Evolutionary conservation across 2,888 invertebrate species (phyloP), one percentile per base, ranked within the genome.

Genomic region (Suillia variegata): DNA sequence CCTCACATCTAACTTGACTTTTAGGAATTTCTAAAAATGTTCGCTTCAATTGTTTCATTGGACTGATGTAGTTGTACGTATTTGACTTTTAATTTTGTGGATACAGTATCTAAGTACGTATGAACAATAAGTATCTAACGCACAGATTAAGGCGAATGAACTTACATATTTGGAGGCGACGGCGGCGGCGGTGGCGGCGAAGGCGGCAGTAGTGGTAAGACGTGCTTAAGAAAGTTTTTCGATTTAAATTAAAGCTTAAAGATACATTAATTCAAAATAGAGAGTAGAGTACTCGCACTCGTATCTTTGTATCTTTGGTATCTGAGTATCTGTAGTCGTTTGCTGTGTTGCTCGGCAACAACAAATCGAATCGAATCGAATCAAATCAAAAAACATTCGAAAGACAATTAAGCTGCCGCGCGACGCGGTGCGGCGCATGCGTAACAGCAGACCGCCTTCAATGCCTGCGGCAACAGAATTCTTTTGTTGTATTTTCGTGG

Each of bases 141-240:
- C 18, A 20, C 10, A 51, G 45, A 51, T 57, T 57, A 57, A 57
- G 50, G 57, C 57, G 57, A 72, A 72, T 72, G 72, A 72, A 72
- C 72, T 74, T 26, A 38, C 10, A 21, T 18, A 10, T 26, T 26
- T 6, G 26, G n/a, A n/a, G n/a, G n/a, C n/a, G n/a, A n/a, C n/a
- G n/a, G n/a, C n/a, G n/a, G n/a, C n/a, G n/a, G n/a, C n/a, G n/a
- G n/a, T n/a, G n/a, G n/a, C n/a, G n/a, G n/a, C n/a, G n/a, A n/a
- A n/a, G n/a, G n/a, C n/a, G n/a, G n/a, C n/a, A n/a, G n/a, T n/a
- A 71, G 71, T n/a, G n/a, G n/a, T n/a, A n/a, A n/a, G n/a, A n/a
- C n/a, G n/a, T n/a, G n/a, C n/a, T n/a, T n/a, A n/a, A n/a, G n/a
- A n/a, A n/a, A n/a, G n/a, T n/a, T n/a, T n/a, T n/a, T n/a, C n/a